These are phyloP conservation scores for Trissolcus japonicus DNA, from an alignment of 2,888 invertebrate genomes.

Conservation along the genomic window DNA sequence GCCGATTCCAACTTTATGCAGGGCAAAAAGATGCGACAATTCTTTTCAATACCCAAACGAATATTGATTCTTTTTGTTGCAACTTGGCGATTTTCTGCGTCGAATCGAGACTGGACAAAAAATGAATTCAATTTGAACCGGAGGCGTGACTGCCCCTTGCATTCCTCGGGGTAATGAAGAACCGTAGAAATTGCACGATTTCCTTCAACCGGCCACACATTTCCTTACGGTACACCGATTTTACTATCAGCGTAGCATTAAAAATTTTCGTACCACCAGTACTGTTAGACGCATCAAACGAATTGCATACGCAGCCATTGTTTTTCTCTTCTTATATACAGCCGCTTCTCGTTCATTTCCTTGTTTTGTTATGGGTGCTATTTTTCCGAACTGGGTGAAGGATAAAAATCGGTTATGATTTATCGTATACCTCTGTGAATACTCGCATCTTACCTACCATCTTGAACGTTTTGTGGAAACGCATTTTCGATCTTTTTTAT, in stretches of 20 bases:
- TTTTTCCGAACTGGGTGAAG: constrained; percentile 27
- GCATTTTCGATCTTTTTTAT: too few relatives aligned
- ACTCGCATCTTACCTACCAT: too few relatives aligned
- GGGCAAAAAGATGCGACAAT: constrained; percentile 4
- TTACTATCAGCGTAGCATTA: constrained; percentile 43
- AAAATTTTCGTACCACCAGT: constrained; percentile 34
- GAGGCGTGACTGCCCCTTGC: too few relatives aligned
- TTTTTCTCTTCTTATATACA: constrained; percentile 10
- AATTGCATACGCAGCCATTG: constrained; percentile 40
- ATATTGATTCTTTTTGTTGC: constrained; percentile 30
- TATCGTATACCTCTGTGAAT: too few relatives aligned
- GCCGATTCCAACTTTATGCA: constrained; percentile 13
- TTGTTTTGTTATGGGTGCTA: constrained; percentile 1
- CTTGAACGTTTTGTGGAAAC: not conserved
- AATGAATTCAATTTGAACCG: too few relatives aligned
- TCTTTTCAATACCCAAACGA: constrained; percentile 15
- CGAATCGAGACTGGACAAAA: too few relatives aligned
- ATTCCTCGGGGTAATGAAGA: too few relatives aligned
- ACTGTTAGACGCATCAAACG: constrained; percentile 39
- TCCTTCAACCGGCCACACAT: constrained; percentile 46
- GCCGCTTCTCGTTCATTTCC: constrained; percentile 8
- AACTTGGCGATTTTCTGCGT: too few relatives aligned
- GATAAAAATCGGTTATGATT: constrained; percentile 12
- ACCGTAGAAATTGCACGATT: constrained; percentile 18
- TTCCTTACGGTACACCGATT: constrained; percentile 46